Evolutionary conservation across 2,888 invertebrate species (phyloP), one percentile per base, ranked within the genome.

Genomic region (Toxonevra muliebris): DNA sequence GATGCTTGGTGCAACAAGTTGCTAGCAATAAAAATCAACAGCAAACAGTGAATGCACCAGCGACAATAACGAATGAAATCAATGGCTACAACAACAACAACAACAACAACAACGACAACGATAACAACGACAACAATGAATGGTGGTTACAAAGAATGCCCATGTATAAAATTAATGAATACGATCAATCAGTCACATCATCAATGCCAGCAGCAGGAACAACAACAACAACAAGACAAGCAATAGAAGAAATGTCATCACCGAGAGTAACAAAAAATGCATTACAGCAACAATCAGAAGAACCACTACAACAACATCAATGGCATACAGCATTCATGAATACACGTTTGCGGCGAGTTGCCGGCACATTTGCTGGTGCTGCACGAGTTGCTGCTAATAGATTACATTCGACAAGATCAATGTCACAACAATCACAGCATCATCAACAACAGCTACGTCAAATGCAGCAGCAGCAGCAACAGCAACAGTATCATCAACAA

Each of bases 141-240:
- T 45, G 17, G 12, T 53, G 13, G 41, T 60, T 15, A 19, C 50
- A 15, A 61, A 53, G 63, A 69, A 69, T 73, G 70, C 65, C 69
- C 65, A 66, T 72, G 70, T 71, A 71, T 69, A 70, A 71, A 73
- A 71, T 72, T 76, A 81, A 81, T 82, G 77, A 76, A 73, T 77
- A 77, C 82, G 77, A 81, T 82, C 82, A 79, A 82, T 82, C 82
- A 82, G 80, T 79, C 80, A 79, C 75, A 77, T 76, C 80, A 78
- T 79, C 80, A 79, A 75, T 80, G 77, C 75, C 79, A 79, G 17
- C 69, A 68, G 61, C 52, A 65, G 40, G 30, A 17, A 43, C 67
- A 62, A 50, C 61, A 64, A n/a, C 65, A 70, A 53, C 70, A 66
- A 55, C 60, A 58, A 43, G 57, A 19, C 43, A 61, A 65, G 48